Conservation (phyloP, 2,113 vertebrate genomes). For the Brachirus orientalis region DNA sequence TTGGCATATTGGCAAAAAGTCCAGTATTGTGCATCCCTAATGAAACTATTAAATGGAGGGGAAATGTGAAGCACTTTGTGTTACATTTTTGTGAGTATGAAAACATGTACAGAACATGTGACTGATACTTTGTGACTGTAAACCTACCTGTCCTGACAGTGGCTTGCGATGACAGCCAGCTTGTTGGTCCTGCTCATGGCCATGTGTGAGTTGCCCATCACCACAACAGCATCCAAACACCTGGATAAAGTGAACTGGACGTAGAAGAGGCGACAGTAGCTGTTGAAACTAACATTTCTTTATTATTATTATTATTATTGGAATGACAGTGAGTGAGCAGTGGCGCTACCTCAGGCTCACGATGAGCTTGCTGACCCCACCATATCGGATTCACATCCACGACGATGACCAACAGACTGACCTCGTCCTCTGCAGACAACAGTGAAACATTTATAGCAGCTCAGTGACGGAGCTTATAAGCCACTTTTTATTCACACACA, state of each 20-base stretch:
- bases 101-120: too few relatives aligned
- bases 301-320: too few relatives aligned
- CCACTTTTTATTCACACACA: not conserved
- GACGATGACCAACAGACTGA: conserved; percentile 89
- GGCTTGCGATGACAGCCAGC: conserved; percentile 92
- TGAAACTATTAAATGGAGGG: too few relatives aligned
- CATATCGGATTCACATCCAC: conserved; percentile 95
- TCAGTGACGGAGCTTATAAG: not conserved
- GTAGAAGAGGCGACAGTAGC: not conserved
- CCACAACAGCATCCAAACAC: conserved; percentile 93
- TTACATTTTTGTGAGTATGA: too few relatives aligned
- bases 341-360: conserved; percentile 84
- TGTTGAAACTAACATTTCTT: not conserved
- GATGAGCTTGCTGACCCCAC: conserved; percentile 93
- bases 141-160: conserved; percentile 92
- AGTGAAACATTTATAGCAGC: not conserved
- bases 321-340: not conserved
- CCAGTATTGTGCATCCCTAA: too few relatives aligned
- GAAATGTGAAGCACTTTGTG: too few relatives aligned
- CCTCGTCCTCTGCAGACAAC: conserved; percentile 87
- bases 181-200: conserved; percentile 92
- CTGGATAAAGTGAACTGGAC: conserved; percentile 91
- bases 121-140: too few relatives aligned
- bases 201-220: conserved; percentile 92
- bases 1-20: too few relatives aligned